Evolutionary conservation across 2,113 vertebrate species (phyloP).

Genomic region (Silurus asotus): DNA sequence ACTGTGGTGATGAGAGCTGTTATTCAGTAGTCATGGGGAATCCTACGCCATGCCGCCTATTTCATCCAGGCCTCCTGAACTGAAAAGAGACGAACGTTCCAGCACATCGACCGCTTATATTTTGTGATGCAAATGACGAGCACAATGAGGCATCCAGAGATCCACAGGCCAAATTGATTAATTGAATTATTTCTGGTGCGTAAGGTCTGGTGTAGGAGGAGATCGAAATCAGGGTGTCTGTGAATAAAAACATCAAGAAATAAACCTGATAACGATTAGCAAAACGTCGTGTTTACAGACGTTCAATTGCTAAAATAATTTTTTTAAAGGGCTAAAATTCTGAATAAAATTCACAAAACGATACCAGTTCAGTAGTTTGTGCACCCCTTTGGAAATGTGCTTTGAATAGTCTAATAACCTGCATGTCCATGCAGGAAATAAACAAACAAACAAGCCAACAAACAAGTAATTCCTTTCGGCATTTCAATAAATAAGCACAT

Average conservation of each 20-base stretch:
- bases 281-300: too few species aligned
- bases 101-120: conserved; percentile 55
- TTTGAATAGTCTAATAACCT: not conserved
- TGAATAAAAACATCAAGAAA: not conserved
- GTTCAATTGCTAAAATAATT: not conserved
- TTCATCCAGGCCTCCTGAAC: conserved; percentile 47
- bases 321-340: too few species aligned
- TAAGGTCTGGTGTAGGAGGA: conserved; percentile 21
- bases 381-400: not conserved
- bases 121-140: conserved; percentile 69
- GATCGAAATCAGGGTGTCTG: not conserved
- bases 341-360: not conserved
- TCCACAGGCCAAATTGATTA: conserved; percentile 63
- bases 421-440: not conserved
- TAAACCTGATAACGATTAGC: not conserved
- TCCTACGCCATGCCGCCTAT: conserved; percentile 55
- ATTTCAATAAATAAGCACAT: too few species aligned
- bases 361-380: not conserved
- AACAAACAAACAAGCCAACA: not conserved
- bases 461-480: too few species aligned
- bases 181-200: conserved; percentile 62
- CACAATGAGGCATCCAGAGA: conserved; percentile 62
- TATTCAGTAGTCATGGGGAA: conserved; percentile 51
- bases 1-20: conserved; percentile 46
- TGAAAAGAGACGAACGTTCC: conserved; percentile 51